Evolutionary conservation across 2,113 vertebrate species (phyloP).

Genomic region (Eupsittula cactorum): DNA sequence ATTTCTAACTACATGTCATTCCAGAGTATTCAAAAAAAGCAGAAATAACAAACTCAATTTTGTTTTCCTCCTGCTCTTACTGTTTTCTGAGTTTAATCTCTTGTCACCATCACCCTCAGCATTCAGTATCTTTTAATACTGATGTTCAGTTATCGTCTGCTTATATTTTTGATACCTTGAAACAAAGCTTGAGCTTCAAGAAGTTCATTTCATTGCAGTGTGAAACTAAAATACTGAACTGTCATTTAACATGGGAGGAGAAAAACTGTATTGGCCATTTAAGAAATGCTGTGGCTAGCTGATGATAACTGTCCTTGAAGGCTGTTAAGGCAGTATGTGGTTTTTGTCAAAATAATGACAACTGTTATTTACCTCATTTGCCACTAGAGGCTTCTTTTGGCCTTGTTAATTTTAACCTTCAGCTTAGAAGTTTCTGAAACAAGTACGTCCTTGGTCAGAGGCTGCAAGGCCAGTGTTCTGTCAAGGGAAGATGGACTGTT

Average conservation of each 20-base stretch:
- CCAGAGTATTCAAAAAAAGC: background rate
- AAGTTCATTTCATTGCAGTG: background rate
- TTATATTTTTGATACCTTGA: background rate
- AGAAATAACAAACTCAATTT: background rate
- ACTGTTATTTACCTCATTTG: background rate
- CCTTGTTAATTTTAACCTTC: background rate
- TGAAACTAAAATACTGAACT: background rate
- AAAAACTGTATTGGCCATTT: background rate
- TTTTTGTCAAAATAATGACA: background rate
- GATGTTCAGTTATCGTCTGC: background rate
- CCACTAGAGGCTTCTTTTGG: background rate
- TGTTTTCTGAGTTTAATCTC: background rate
- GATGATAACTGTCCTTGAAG: background rate
- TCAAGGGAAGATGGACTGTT: background rate
- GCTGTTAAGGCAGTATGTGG: background rate
- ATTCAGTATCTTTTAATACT: background rate
- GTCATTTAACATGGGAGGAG: background rate
- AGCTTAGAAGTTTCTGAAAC: background rate
- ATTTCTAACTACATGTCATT: background rate
- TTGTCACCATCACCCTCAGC: background rate
- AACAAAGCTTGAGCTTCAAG: background rate
- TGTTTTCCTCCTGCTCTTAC: background rate
- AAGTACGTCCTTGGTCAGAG: accelerated
- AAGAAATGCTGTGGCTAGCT: background rate
- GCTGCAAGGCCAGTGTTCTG: background rate